phyloP scores from a whole-genome alignment of 2,888 invertebrate species.

The Polia nebulosa region DNA sequence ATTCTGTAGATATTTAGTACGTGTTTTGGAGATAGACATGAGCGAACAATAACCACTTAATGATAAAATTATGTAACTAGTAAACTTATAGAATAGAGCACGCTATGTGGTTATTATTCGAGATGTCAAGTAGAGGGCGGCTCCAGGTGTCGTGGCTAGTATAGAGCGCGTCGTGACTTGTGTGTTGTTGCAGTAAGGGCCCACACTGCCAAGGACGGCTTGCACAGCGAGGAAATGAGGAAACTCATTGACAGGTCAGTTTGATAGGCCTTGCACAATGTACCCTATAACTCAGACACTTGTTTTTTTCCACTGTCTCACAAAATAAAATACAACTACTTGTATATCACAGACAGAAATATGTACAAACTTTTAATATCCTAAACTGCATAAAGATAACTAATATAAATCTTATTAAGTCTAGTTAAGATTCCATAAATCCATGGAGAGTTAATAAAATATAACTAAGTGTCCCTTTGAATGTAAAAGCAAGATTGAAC shows the following conservation, averaged over 20 bases:
- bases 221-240: constrained; percentile 99
- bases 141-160: constrained; percentile 84
- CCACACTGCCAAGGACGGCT: constrained; percentile 96
- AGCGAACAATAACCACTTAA: constrained; percentile 74
- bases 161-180: constrained; percentile 89
- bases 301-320: constrained; percentile 49
- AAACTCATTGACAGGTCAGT: constrained; percentile 99
- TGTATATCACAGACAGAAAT: constrained; percentile 44
- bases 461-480: constrained; percentile 33
- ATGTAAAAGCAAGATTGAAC: constrained; percentile 28
- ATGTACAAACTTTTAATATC: constrained; percentile 25
- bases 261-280: constrained; percentile 74
- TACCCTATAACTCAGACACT: constrained; percentile 54
- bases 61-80: constrained; percentile 6
- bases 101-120: constrained; percentile 74
- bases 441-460: constrained; percentile 4
- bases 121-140: constrained; percentile 79
- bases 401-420: constrained; percentile 16
- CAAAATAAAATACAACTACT: constrained; percentile 27
- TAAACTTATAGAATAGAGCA: constrained; percentile 22
- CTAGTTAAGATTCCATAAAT: constrained; percentile 18
- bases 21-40: constrained; percentile 77
- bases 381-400: constrained; percentile 33
- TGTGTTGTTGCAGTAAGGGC: constrained; percentile 92
- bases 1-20: constrained; percentile 86